A percentile compares a stretch with the other conserved stretches of the same genome.
Evolutionary conservation across 2,797 vertebrate genomes (phyloP).

Genomic region (Sandelia bainsii): DNA sequence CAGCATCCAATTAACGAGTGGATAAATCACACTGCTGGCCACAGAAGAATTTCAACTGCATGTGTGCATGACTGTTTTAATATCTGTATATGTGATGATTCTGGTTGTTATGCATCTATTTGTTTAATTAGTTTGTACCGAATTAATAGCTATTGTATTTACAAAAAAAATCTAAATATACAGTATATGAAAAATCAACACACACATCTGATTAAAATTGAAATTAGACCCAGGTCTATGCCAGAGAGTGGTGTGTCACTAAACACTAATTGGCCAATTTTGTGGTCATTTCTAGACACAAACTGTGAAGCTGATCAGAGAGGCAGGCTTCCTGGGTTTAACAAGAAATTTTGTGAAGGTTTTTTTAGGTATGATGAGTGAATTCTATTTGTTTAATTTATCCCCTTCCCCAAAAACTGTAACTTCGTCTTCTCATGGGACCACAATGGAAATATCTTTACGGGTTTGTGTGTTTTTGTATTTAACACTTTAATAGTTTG

Average conservation of each 20-base stretch:
- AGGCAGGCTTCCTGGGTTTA: not conserved
- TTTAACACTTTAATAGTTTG: no score
- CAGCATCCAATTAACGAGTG: constrained; percentile 69
- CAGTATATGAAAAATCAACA: not conserved
- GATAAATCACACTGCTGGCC: constrained; percentile 66
- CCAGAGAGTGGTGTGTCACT: not conserved
- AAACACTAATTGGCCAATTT: not conserved
- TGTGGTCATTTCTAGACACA: not conserved
- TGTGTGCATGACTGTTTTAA: constrained; percentile 13
- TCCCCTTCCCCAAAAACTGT: not conserved
- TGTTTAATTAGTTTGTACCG: not conserved
- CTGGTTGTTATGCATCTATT: not conserved
- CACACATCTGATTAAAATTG: not conserved
- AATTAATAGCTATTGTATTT: not conserved
- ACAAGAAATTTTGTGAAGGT: constrained; percentile 2
- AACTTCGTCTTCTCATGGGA: no score
- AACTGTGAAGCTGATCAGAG: not conserved
- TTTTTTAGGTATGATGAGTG: not conserved
- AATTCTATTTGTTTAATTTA: constrained; percentile 8
- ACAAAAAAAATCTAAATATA: not conserved
- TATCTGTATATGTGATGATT: not conserved
- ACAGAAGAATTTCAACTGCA: constrained; percentile 17
- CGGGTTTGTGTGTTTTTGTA: no score
- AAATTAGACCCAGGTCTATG: not conserved
- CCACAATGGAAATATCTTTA: no score